phyloP scores from a whole-genome alignment of 2,888 invertebrate species.

The Busseola fusca region DNA sequence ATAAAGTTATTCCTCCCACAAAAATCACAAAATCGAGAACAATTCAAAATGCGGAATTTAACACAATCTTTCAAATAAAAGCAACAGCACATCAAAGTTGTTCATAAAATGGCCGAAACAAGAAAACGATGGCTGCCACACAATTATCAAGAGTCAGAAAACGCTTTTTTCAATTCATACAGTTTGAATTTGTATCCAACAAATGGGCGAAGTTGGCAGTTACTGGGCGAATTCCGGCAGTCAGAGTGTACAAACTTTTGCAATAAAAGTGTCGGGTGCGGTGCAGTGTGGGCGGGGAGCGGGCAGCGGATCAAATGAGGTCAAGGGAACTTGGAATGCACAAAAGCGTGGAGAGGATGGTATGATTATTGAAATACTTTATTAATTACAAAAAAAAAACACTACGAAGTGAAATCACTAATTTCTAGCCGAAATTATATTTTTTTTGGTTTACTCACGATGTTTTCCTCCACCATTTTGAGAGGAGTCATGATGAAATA shows the following conservation, averaged over 20 bases:
- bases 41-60: constrained; percentile 5
- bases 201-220: constrained; percentile 76
- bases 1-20: background rate
- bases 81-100: constrained; percentile 32
- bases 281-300: constrained; percentile 55
- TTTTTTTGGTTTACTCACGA: too few relatives aligned
- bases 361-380: too few relatives aligned
- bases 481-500: too few relatives aligned
- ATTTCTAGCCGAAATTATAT: too few relatives aligned
- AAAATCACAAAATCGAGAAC: background rate
- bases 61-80: constrained; percentile 26
- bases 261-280: constrained; percentile 75
- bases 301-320: constrained; percentile 23
- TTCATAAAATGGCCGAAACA: constrained; percentile 48
- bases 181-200: constrained; percentile 77
- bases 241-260: constrained; percentile 76
- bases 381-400: too few relatives aligned
- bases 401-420: too few relatives aligned
- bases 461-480: too few relatives aligned
- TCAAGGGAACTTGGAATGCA: constrained; percentile 32
- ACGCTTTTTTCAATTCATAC: constrained; percentile 76
- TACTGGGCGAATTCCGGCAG: constrained; percentile 68
- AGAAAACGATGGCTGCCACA: constrained; percentile 47
- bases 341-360: background rate
- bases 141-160: constrained; percentile 64